Base-by-base conservation (phyloP, 2,797 vertebrate species). In the Varecia variegata region DNA sequence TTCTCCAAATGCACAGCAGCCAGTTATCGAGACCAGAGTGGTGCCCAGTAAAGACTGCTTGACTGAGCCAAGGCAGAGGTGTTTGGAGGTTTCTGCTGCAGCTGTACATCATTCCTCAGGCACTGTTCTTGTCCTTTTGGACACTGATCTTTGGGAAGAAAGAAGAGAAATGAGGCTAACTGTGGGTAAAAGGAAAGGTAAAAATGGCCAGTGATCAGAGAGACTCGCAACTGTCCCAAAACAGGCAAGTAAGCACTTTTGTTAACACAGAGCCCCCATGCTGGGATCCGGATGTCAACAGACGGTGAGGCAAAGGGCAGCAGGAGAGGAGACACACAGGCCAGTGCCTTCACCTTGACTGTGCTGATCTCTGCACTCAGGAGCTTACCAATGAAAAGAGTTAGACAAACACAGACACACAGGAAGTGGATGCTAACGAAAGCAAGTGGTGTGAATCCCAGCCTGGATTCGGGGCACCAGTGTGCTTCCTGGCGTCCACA, bases 301-400 rank as follows among this genome's bases (percentile, higher is more conserved):
- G 62, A 62, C 23, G 30, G 18, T 13, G 79, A 20, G 4, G 32
- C 25, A 9, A 27, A 23, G 25, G 27, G 11, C 0, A 32, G 9
- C 8, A 7, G 11, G 11, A 43, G 4, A n/a, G 11, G 77, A 43
- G 47, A 43, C 40, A 32, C 20, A 0, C 47, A 18, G 21, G 3
- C 23, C 0, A 2, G 23, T 4, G 17, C 40, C 50, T 20, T 5
- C 0, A 8, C n/a, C 45, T 12, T 7, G n/a, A 74, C n/a, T 3
- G 21, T 15, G 25, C 67, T 67, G 54, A 50, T 13, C 58, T 40
- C 27, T 18, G 15, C 87, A n/a, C n/a, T 2, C 2, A 23, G 65
- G 13, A 5, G 65, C 74, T 76, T 21, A 35, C 21, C 13, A 11
- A 30, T 23, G 10, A 20, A 38, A 38, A 67, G 60, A 40, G 23